phyloP scores from a whole-genome alignment of 2,797 vertebrate species.

The Enteromius anoplus region DNA sequence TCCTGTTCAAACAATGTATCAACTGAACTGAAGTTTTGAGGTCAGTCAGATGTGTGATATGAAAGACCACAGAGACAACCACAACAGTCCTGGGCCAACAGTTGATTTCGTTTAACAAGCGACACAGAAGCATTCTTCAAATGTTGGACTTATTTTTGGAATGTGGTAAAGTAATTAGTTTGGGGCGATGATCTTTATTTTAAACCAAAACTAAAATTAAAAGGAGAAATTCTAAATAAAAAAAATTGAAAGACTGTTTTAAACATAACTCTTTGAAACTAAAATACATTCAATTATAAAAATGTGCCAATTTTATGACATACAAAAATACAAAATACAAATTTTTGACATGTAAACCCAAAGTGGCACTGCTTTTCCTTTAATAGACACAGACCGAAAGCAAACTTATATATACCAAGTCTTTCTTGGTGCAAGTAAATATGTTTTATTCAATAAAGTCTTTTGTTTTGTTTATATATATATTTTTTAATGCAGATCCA shows the following conservation, averaged over 20 bases:
- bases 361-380: constrained; percentile 42
- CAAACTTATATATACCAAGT: background rate
- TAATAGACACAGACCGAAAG: constrained; percentile 28
- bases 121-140: constrained; percentile 51
- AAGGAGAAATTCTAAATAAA: constrained; percentile 49
- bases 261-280: constrained; percentile 34
- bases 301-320: constrained; percentile 60
- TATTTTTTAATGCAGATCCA: background rate
- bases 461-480: background rate
- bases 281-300: constrained; percentile 48
- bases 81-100: constrained; percentile 1
- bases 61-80: constrained; percentile 17
- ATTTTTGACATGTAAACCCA: constrained; percentile 50
- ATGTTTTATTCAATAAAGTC: constrained; percentile 6
- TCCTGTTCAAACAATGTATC: constrained; percentile 16
- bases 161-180: constrained; percentile 53
- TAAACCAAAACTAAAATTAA: constrained; percentile 53
- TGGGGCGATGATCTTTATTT: constrained; percentile 44
- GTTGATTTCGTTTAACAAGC: constrained; percentile 20
- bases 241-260: constrained; percentile 36
- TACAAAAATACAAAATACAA: constrained; percentile 64
- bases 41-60: constrained; percentile 30
- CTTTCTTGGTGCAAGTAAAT: constrained; percentile 11
- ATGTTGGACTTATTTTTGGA: constrained; percentile 58
- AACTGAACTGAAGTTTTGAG: background rate